phyloP scores from a whole-genome alignment of 2,888 invertebrate species.

The Drosophila anomelani region DNA sequence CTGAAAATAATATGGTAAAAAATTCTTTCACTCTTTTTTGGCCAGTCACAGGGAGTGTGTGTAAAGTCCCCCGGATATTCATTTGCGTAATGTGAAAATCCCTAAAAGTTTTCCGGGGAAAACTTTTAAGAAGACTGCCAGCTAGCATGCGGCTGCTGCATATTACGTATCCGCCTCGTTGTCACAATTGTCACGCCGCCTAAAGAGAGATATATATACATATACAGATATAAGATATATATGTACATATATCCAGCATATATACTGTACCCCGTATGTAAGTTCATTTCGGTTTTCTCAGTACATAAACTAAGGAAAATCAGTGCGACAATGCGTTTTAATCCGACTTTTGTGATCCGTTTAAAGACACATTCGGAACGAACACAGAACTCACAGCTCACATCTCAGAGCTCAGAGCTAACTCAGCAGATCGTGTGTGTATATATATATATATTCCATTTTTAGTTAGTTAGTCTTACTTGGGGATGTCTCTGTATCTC shows the following conservation, averaged over 20 bases:
- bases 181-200: constrained; percentile 47
- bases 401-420: constrained; percentile 13
- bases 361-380: constrained; percentile 58
- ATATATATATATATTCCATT: constrained; percentile 22
- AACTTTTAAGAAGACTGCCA: constrained; percentile 1
- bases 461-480: constrained; percentile 51
- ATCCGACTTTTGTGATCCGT: constrained; percentile 76
- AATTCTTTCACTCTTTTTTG: not conserved
- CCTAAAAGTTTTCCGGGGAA: constrained; percentile 4
- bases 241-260: constrained; percentile 3
- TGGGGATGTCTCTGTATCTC: constrained; percentile 28
- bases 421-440: constrained; percentile 22
- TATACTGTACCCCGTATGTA: constrained; percentile 31
- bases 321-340: constrained; percentile 75
- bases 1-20: not conserved
- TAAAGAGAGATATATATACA: constrained; percentile 16
- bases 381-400: constrained; percentile 1
- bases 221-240: constrained; percentile 11
- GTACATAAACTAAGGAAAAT: constrained; percentile 69
- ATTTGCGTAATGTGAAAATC: constrained; percentile 1
- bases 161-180: constrained; percentile 61
- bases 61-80: not conserved
- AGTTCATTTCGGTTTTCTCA: constrained; percentile 42
- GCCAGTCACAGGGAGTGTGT: constrained; percentile 1
- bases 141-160: constrained; percentile 14